These are phyloP conservation scores for Benitochromis conjunctus DNA, from an alignment of 2,113 vertebrate species.

Conservation along the genomic window DNA sequence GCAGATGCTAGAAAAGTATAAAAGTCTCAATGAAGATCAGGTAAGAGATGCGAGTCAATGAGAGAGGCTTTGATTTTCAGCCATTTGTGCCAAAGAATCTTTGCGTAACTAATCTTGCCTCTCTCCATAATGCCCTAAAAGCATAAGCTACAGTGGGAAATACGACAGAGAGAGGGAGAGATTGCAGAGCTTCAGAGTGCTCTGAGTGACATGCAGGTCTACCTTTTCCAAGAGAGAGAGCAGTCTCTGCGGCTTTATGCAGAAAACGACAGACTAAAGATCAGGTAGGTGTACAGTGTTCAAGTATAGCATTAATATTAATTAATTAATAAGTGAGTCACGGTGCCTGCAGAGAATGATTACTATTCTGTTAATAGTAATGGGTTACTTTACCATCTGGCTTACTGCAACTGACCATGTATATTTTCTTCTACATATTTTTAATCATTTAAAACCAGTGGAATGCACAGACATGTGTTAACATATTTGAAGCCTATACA, in stretches of 20 bases:
- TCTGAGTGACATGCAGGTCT: constrained; percentile 92
- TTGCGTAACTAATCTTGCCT: not conserved
- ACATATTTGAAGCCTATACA: not conserved
- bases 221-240: constrained; percentile 92
- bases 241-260: constrained; percentile 89
- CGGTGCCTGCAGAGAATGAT: not conserved
- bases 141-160: constrained; percentile 87
- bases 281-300: constrained; percentile 77
- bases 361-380: not conserved
- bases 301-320: not conserved
- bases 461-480: no score
- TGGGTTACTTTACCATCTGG: not conserved
- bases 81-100: not conserved
- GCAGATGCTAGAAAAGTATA: constrained; percentile 84
- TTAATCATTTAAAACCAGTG: not conserved
- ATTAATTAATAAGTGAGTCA: not conserved
- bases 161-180: constrained; percentile 86
- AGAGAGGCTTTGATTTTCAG: not conserved
- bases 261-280: constrained; percentile 92
- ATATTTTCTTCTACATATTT: not conserved
- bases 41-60: constrained; percentile 48
- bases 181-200: constrained; percentile 87
- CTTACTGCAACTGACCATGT: not conserved
- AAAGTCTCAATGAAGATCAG: constrained; percentile 79
- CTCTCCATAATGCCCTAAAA: constrained; percentile 23